Evolutionary conservation across 2,888 invertebrate species (phyloP).

Genomic region (Trachelus troglodyta): DNA sequence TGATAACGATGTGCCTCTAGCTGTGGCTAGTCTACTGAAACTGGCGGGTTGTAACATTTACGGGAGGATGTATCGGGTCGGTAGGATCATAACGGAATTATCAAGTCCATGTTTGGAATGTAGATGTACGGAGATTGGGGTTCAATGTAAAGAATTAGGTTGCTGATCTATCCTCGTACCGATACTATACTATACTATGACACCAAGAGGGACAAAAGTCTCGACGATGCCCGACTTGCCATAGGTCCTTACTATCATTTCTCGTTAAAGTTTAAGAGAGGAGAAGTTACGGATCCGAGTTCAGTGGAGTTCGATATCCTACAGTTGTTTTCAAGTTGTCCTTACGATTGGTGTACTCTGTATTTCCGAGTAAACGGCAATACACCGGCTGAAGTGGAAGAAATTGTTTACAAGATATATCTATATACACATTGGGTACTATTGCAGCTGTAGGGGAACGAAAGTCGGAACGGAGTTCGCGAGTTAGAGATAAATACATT

Average conservation of each 20-base stretch:
- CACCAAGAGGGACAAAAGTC: not conserved
- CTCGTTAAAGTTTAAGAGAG: not conserved
- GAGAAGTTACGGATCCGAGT: not conserved
- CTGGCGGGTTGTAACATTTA: constrained; percentile 91
- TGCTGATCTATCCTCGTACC: constrained; percentile 66
- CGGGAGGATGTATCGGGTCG: constrained; percentile 88
- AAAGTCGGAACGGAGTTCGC: not conserved
- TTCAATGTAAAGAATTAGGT: constrained; percentile 79
- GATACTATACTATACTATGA: constrained; percentile 3
- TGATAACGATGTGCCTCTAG: constrained; percentile 48
- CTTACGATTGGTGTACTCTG: not conserved
- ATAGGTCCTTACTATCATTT: constrained; percentile 5
- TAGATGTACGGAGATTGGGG: constrained; percentile 87
- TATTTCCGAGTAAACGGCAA: not conserved
- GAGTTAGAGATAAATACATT: not conserved
- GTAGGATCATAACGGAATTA: constrained; percentile 83
- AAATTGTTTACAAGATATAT: not conserved
- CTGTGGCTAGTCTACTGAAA: constrained; percentile 74
- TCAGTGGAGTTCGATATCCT: not conserved
- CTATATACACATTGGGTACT: not conserved
- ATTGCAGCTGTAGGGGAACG: not conserved
- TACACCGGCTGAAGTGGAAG: not conserved
- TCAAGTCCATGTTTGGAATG: constrained; percentile 86
- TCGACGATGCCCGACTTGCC: constrained; percentile 20
- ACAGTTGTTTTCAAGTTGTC: not conserved